phyloP scores from a whole-genome alignment of 1,140 invertebrate species.

The Palaemon carinicauda region DNA sequence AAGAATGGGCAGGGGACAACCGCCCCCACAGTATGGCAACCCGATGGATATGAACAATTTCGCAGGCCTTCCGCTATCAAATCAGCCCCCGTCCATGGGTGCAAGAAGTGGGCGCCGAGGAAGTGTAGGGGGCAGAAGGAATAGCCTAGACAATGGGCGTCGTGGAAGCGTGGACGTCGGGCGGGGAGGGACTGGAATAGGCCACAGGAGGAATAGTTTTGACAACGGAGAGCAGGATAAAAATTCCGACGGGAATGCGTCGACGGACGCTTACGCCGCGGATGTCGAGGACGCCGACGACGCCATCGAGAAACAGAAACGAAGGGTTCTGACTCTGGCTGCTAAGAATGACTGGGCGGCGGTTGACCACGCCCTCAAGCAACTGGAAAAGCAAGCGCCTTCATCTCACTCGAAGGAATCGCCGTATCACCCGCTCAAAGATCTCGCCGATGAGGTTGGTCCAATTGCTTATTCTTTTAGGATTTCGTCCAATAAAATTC shows the following conservation, averaged over 20 bases:
- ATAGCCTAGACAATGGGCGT: slow-evolving; percentile 25
- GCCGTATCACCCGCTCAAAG: slow-evolving; percentile 12
- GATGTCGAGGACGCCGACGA: background rate
- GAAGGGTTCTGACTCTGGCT: background rate
- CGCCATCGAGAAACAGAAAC: slow-evolving; percentile 9
- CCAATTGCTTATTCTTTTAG: background rate
- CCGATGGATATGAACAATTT: too few relatives aligned
- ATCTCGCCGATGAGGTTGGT: slow-evolving; percentile 37
- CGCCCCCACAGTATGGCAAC: background rate
- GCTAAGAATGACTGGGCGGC: slow-evolving; percentile 35
- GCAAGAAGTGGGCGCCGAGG: background rate
- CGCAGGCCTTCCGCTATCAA: too few relatives aligned
- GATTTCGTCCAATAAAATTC: too few relatives aligned
- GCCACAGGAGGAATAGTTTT: background rate
- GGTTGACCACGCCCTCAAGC: slow-evolving; percentile 40
- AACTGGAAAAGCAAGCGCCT: slow-evolving; percentile 12
- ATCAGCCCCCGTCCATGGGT: background rate
- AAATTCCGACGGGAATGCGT: background rate
- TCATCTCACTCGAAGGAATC: background rate
- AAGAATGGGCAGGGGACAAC: background rate
- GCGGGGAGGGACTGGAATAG: background rate
- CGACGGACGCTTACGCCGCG: too few relatives aligned
- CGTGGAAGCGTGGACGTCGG: background rate
- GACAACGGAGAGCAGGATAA: slow-evolving; percentile 16
- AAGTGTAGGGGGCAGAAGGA: background rate